Base-by-base conservation (phyloP, 2,113 vertebrate genomes). In the Oncorhynchus kisutch region DNA sequence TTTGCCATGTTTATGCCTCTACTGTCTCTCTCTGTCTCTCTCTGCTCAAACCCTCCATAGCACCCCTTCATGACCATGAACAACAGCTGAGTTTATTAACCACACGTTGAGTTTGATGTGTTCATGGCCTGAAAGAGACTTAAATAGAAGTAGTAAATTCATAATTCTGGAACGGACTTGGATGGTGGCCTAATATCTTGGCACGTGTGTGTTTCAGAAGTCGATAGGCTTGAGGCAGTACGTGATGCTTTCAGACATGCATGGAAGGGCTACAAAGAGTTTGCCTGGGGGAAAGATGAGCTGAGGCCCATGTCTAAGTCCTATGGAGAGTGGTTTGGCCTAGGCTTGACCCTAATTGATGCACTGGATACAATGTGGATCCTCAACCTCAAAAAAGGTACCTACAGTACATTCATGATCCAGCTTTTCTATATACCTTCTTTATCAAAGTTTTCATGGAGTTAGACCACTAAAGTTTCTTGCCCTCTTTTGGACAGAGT, bases 281-380 rank as follows among this genome's bases (percentile, higher is more conserved):
- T 95, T 45, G 94, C 97, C 4, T 99, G 97, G 97, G 97, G 97
- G 73, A 96, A 96, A 0, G 97, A 98, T 0, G 97, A 99, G 83
- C 94, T 99, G 71, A 94, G 94, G 82, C 97, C 97, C 0, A 78
- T 99, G 75, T 96, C 97, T 74, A 95, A 93, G 88, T 93, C 96
- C 31, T 96, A 95, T 88, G 93, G 84, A 0, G 96, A 98, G 86
- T 99, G 97, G 97, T 99, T 99, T 54, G 96, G 97, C 48, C 93
- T 99, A 2, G 97, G 97, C 1, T 92, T 99, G 78, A 99, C 97
- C 0, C 93, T 99, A 2, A 91, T 99, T 0, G 97, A 98, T 0
- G 92, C 97, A 6, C 87, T 99, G 92, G 97, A 99, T 77, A 99
- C 97, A 67, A 96, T 98, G 96, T 99, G 96, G 97, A 96, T 98